Evolutionary conservation across 2,113 vertebrate species (phyloP).

Genomic region (Copsychus sechellarum): DNA sequence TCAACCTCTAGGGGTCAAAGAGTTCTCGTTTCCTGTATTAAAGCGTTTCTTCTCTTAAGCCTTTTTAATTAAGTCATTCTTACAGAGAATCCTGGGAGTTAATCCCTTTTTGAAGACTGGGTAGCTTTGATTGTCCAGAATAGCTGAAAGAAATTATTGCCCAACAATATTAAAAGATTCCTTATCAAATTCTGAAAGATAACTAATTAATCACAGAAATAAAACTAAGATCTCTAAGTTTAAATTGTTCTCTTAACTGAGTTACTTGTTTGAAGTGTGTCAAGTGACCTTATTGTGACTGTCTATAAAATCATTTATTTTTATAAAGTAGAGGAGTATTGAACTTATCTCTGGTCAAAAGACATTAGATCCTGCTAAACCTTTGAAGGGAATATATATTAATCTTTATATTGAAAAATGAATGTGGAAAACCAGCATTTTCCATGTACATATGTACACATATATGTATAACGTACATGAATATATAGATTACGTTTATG

Average conservation of each 20-base stretch:
- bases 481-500: background rate
- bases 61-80: conserved; percentile 40
- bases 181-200: background rate
- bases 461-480: background rate
- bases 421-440: background rate
- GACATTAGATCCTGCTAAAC: background rate
- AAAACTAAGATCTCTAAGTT: background rate
- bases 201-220: background rate
- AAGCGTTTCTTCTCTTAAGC: conserved; percentile 2
- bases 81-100: background rate
- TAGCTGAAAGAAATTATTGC: background rate
- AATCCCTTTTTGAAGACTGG: background rate
- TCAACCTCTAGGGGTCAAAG: background rate
- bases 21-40: background rate
- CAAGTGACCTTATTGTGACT: background rate
- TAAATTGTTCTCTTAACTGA: background rate
- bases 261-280: background rate
- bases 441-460: rapidly evolving
- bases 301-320: background rate
- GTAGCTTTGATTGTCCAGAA: background rate
- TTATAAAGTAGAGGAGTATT: background rate
- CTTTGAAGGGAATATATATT: background rate
- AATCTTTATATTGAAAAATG: background rate
- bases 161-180: background rate
- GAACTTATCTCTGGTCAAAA: background rate